These are phyloP conservation scores for Aphodius sticticus DNA, from an alignment of 2,888 invertebrate species.

Conservation along the genomic window DNA sequence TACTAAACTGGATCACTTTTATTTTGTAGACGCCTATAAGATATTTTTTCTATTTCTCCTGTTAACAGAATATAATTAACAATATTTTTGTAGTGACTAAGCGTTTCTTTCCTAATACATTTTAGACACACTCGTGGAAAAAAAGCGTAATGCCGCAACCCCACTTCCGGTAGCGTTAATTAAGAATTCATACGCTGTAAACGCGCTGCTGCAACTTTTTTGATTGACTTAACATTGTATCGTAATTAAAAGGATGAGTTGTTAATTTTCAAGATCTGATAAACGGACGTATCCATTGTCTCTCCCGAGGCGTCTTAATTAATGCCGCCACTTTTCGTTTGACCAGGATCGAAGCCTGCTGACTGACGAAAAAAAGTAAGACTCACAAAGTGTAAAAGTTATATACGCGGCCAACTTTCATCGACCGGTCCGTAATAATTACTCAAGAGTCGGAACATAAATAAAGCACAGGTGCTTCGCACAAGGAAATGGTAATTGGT, in stretches of 20 bases:
- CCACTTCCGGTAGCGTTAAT: conserved; percentile 30
- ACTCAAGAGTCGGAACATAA: not conserved
- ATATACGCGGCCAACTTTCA: not conserved
- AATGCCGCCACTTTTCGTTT: not conserved
- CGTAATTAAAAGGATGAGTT: conserved; percentile 37
- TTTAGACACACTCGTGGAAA: not conserved
- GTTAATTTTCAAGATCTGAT: conserved; percentile 34
- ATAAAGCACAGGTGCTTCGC: not conserved
- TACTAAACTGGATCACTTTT: not conserved
- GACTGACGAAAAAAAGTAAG: not conserved
- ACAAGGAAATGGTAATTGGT: not conserved
- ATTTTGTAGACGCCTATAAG: not conserved
- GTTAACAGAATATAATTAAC: not conserved
- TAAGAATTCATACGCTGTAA: conserved; percentile 27
- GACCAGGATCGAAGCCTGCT: too few species aligned
- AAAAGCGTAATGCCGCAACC: not conserved
- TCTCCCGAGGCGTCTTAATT: not conserved
- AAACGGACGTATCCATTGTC: conserved; percentile 16
- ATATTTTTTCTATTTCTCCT: not conserved
- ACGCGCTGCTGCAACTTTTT: conserved; percentile 15
- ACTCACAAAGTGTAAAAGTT: not conserved
- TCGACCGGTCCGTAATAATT: not conserved
- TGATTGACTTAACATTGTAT: conserved; percentile 27
- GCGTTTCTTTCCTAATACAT: not conserved
- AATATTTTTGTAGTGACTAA: not conserved